Conservation (phyloP, 2,113 vertebrate species). For the Pao palembangensis region DNA sequence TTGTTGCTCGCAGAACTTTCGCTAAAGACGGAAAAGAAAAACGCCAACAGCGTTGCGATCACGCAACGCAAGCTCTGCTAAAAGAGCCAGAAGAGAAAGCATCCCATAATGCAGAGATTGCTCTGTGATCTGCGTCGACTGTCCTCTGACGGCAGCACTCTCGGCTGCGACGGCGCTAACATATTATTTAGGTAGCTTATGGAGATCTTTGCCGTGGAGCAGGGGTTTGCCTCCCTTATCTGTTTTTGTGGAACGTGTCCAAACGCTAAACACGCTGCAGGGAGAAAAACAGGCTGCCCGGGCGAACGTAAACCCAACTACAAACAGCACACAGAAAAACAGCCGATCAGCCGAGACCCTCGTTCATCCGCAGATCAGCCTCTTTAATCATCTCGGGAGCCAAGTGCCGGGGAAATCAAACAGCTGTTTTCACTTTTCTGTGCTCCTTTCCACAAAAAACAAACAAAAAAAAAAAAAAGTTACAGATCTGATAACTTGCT, state of each 20-base stretch:
- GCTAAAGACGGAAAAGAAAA: conserved; percentile 17
- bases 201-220: conserved; percentile 37
- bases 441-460: no score
- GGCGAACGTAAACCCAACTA: neutral
- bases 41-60: no score
- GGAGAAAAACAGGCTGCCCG: conserved; percentile 17
- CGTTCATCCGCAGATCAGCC: no score
- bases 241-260: conserved; percentile 45
- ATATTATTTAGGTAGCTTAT: conserved; percentile 51
- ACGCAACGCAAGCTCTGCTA: conserved; percentile 8
- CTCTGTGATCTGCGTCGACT: conserved; percentile 13
- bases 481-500: no score
- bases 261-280: conserved; percentile 60
- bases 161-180: no score
- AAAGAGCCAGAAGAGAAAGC: conserved; percentile 24
- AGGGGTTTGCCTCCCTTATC: conserved; percentile 44
- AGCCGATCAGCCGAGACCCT: neutral
- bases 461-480: no score
- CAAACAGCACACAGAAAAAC: neutral
- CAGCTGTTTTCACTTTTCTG: no score
- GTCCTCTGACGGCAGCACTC: conserved; percentile 40
- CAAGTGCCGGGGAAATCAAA: no score
- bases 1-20: conserved; percentile 29
- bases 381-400: no score
- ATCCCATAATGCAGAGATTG: conserved; percentile 10